phyloP scores from a whole-genome alignment of 2,113 vertebrate genomes.

The Oplegnathus fasciatus region DNA sequence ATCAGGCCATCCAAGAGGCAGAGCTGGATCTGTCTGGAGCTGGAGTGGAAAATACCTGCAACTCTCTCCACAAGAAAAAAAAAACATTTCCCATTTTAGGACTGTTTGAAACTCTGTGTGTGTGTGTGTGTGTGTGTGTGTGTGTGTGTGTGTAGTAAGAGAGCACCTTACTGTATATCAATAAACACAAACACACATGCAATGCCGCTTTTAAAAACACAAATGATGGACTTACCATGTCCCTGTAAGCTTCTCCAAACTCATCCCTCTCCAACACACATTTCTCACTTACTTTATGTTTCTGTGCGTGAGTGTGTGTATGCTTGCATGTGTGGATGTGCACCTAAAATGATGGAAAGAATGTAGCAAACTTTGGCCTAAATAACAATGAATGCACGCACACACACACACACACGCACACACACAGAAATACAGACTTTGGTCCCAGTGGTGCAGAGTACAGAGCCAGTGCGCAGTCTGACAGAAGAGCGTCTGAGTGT shows the following conservation, averaged over 20 bases:
- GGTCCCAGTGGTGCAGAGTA: slow-evolving; percentile 23
- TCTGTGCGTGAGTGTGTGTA: not conserved
- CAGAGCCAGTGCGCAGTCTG: slow-evolving; percentile 36
- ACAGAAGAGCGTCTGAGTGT: slow-evolving; percentile 52
- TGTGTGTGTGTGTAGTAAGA: not conserved
- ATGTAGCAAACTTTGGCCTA: slow-evolving; percentile 45
- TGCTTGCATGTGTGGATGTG: not conserved
- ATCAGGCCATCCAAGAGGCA: slow-evolving; percentile 51
- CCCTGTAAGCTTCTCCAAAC: slow-evolving; percentile 28
- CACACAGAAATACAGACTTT: slow-evolving; percentile 18
- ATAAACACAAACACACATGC: slow-evolving; percentile 15
- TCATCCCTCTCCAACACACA: slow-evolving; percentile 11
- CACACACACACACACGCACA: not conserved
- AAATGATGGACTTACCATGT: slow-evolving; percentile 65
- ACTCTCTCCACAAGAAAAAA: slow-evolving; percentile 41
- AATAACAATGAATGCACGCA: slow-evolving; percentile 44
- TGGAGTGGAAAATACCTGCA: slow-evolving; percentile 70
- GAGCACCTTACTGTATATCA: slow-evolving; percentile 36
- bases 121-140: slow-evolving; percentile 25
- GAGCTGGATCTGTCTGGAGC: slow-evolving; percentile 36
- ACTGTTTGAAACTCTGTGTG: slow-evolving; percentile 9
- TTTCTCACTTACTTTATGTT: slow-evolving; percentile 15
- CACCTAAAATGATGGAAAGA: slow-evolving; percentile 52
- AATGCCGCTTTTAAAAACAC: slow-evolving; percentile 8
- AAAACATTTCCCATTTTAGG: slow-evolving; percentile 40